phyloP scores from a whole-genome alignment of 2,113 vertebrate species.

The human (Homo sapiens) region DNA sequence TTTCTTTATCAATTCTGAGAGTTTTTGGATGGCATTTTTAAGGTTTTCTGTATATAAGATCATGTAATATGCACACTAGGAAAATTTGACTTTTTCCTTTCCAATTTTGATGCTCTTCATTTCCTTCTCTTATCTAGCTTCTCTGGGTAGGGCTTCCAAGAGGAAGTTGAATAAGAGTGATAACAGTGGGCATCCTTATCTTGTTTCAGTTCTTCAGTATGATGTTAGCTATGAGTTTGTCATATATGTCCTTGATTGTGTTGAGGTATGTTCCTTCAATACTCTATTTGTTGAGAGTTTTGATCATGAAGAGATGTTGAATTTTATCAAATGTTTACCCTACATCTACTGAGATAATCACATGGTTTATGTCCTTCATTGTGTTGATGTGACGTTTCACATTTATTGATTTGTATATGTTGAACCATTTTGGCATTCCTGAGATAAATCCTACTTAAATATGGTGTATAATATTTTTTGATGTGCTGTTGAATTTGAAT shows the following conservation, averaged over 20 bases:
- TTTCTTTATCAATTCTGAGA: background rate
- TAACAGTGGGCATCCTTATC: background rate
- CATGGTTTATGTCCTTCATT: background rate
- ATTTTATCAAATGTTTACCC: background rate
- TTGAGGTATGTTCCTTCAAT: background rate
- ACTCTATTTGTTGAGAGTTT: background rate
- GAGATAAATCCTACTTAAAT: background rate
- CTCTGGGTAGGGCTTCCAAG: background rate
- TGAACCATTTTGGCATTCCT: background rate
- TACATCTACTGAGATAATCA: background rate
- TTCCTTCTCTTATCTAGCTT: background rate
- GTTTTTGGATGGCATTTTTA: background rate
- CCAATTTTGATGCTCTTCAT: background rate
- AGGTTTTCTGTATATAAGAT: background rate
- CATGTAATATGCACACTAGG: background rate
- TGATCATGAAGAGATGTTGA: background rate
- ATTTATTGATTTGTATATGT: background rate
- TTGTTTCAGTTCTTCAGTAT: background rate
- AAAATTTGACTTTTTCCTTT: background rate
- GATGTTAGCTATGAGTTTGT: background rate
- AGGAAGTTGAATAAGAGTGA: background rate
- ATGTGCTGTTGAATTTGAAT: background rate
- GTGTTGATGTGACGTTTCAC: background rate
- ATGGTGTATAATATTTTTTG: background rate
- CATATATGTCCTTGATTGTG: background rate